Evolutionary conservation across 2,888 invertebrate species (phyloP), one percentile per base, ranked within the genome.

Genomic region (Cataglyphis albicans): DNA sequence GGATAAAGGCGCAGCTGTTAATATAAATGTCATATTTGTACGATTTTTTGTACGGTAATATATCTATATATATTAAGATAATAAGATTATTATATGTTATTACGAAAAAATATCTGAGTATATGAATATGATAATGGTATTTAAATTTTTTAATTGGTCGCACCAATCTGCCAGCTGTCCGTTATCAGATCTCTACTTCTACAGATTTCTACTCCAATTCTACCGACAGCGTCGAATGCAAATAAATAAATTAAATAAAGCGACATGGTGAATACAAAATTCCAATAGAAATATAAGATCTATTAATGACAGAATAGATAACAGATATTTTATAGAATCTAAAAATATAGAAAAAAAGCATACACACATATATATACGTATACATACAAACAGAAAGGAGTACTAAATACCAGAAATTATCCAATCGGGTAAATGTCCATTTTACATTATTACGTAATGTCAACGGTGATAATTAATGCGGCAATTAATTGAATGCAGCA

Each of bases 401-500:
- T 44, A 38, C 9, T 61, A 61, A 73, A 61, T 73, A 44, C 3
- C 18, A 52, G 15, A 5, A n/a, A 55, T 55, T 74, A 74, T 18
- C 4, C 21, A 21, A 55, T 18, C 44, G 7, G 21, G 15, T n/a
- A 48, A 59, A 29, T 76, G 12, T 68, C 25, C 41, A 44, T 44
- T 52, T 70, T 78, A 57, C 41, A 3, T 29, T 67, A 18, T 70
- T 70, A 10, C 21, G 70, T 44, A 78, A 83, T 59, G 55, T 63
- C 21, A 65, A 32, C 41, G 15, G 44, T 63, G 55, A 3, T 61
- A 52, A 59, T 82, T 72, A 81, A 81, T 67, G 12, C 32, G 63
- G 48, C 48, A 63, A 88, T 88, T 82, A 87, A 83, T 68, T 82
- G n/a, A 29, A 73, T 7, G n/a, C 21, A 6, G 57, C 75, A 52